Base-by-base conservation (phyloP, 1,140 invertebrate species). In the Papilio helenus region DNA sequence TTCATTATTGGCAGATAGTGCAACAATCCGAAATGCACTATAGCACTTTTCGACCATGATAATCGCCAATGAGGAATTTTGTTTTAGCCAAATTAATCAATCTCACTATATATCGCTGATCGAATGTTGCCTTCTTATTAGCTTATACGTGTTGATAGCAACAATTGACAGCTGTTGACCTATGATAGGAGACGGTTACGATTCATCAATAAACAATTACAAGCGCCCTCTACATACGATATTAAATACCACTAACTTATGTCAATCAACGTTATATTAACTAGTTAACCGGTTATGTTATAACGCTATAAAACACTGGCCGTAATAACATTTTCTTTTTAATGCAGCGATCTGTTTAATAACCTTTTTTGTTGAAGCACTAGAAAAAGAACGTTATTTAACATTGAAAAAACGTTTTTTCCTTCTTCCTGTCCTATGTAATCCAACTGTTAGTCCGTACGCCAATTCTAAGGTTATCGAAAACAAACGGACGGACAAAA, bases 141-240 rank as follows among this genome's bases (percentile, higher is more conserved):
- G 58, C 26, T 61, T 10, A 26, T 26, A 61, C 10, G 23, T 71
- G 18, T 39, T 39, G 26, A 71, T 39, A 71, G 73, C 12, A 29
- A 42, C 18, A 42, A 51, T 7, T 20, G 74, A 61, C 74, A 76
- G 74, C 74, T 76, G 74, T 34, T 58, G 74, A 76, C 51, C 51
- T 58, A 74, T n/a, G n/a, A n/a, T 49, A 18, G 49, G 18, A 20
- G 74, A 39, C 49, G 74, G 74, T 76, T 73, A 76, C 12, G 34
- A 76, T 58, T 58, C 3, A 58, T 34, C 49, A 61, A 76, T 39
- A 76, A 26, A 46, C 74, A 73, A 73, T 73, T 73, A 73, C 20
- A 46, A 73, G 14, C 23, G 12, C 73, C 73, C 49, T 55, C 73
- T 18, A 55, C 46, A 26, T 12, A n/a, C 7, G 12, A 49, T 20